Base-by-base conservation (phyloP, 2,888 invertebrate genomes). In the Luperina nickerlii region DNA sequence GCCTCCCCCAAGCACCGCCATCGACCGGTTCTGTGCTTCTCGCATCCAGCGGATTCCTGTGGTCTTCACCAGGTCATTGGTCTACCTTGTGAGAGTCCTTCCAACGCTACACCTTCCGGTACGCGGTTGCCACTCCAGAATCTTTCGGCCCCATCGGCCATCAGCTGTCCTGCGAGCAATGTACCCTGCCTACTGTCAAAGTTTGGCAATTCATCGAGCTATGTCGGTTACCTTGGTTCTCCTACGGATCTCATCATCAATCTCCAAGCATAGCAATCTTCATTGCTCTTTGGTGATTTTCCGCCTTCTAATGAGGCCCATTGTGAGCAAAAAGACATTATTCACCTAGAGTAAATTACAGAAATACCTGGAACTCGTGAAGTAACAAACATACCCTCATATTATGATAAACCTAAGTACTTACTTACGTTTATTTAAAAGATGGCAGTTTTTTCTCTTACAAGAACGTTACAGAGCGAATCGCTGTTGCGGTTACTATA, bases 401-500 rank as follows among this genome's bases (percentile, higher is more conserved):
- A 24, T 38, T 57, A 3, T 60, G 57, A 57, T 18, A 57, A 38
- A 57, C 24, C 9, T 54, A 70, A 9, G 32, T 51, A 18, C 32
- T 27, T 60, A 63, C 20, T 27, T 60, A 63, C 20, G 13, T 63
- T 71, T 70, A 51, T 82, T 77, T 71, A 38, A 78, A 83, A 74
- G 18, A 70, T 78, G n/a, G 45, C 42, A n/a, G 20, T 69, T 78
- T 74, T 72, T 73, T 66, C 24, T 68, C 20, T 70, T 51, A 60
- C 80, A 54, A 65, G 75, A 57, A 76, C 67, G 74, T 78, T 72
- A 85, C 62, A 60, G 71, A 62, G 78, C 78, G 79, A 84, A 81
- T 78, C 81, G 76, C 76, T 85, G 86, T 91, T 93, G 93, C 89
- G 94, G 94, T 93, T 88, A 81, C 76, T 87, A 86, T 84, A 88